A percentile compares a stretch with the other conserved stretches of the same genome.
Evolutionary conservation across 2,888 invertebrate genomes (phyloP).

Genomic region (Slavum lentiscoides): DNA sequence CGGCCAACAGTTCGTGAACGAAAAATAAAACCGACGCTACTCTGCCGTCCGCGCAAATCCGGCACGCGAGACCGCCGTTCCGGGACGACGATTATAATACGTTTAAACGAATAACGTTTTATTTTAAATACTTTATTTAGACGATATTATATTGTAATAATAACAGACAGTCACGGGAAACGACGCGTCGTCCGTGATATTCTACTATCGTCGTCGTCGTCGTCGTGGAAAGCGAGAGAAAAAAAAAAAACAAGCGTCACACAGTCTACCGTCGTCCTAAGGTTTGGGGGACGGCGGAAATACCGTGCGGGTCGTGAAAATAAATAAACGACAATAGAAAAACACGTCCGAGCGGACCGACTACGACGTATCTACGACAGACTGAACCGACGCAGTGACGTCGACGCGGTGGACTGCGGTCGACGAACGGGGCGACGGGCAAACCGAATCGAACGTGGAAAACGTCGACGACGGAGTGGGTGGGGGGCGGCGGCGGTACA

Average conservation of each 20-base stretch:
- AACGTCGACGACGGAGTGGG: not conserved
- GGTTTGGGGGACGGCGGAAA: slow-evolving; percentile 20
- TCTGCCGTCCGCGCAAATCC: not conserved
- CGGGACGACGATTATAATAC: not conserved
- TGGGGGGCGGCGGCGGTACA: not conserved
- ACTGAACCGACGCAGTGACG: not conserved
- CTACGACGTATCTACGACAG: not conserved
- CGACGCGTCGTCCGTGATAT: not conserved
- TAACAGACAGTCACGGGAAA: not conserved
- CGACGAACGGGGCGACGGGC: slow-evolving; percentile 21
- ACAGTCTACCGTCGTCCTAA: not conserved
- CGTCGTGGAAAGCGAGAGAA: no score
- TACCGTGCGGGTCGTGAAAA: not conserved
- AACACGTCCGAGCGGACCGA: no score
- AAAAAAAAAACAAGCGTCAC: no score
- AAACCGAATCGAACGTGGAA: slow-evolving; percentile 14
- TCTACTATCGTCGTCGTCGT: not conserved
- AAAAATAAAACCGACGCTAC: not conserved
- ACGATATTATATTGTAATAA: no score
- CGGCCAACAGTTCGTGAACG: not conserved
- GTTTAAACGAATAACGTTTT: not conserved
- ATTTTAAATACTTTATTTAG: no score
- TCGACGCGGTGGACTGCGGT: not conserved
- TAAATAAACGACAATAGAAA: not conserved
- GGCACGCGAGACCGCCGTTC: not conserved